Evolutionary conservation across 2,113 vertebrate species (phyloP), one percentile per base, ranked within the genome.

Genomic region (Isichthys henryi): DNA sequence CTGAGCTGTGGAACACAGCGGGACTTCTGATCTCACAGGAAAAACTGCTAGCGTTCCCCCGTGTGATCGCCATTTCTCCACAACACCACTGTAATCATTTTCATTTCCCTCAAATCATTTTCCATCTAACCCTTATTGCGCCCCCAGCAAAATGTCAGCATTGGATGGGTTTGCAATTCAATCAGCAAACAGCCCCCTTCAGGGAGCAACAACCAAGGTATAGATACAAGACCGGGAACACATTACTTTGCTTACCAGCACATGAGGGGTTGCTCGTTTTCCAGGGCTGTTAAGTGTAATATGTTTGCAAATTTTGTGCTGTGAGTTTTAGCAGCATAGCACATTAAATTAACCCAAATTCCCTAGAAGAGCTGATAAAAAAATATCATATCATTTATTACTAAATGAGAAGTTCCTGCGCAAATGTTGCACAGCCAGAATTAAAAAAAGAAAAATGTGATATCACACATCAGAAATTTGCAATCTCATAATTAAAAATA

Each of bases 51-150:
- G 85, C 53, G 39, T 13, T 88, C 19, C 53, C 86, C 86, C 21
- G 10, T 8, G 21, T 19, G 23, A 23, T 35, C 8, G 3, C 50
- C 15, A 17, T 62, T 88, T 62, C 52, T 45, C 87, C 35, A 62
- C 87, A 46, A 88, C 39, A 10, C 17, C 53, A 46, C 39, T 45
- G 39, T 52, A 62, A 62, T 66, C 85, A 87, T 87, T 87, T 87
- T 87, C 49, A 87, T 87, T 87, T 87, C 85, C 49, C 62, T 70
- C 50, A 35, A 87, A 87, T 53, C 49, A 53, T 56, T 87, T 87
- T 87, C n/a, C 31, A n/a, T 43, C 87, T 62, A 88, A 88, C 35
- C 35, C 87, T 46, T 88, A 66, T 88, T 88, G 15, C 56, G 17
- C 56, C 87, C 53, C 35, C 21, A 62, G 56, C 52, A 45, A 88